phyloP scores from a whole-genome alignment of 2,113 vertebrate genomes.

The Sinocyclocheilus anophthalmus region DNA sequence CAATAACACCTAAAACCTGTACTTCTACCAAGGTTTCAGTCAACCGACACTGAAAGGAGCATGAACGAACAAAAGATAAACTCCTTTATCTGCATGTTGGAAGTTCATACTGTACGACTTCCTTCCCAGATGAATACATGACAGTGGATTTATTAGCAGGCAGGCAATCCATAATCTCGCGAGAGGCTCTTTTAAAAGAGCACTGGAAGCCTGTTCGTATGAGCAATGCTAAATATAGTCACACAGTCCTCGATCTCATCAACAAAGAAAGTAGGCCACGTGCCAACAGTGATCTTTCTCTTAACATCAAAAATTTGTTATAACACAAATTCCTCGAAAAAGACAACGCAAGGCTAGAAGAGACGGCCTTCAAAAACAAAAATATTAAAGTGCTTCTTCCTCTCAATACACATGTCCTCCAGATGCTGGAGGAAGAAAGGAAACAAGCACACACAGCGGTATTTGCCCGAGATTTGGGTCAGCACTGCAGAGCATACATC shows the following conservation, averaged over 20 bases:
- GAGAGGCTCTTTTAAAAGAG: background rate
- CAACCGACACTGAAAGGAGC: background rate
- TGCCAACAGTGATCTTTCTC: slow-evolving; percentile 67
- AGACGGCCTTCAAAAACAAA: slow-evolving; percentile 45
- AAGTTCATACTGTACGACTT: background rate
- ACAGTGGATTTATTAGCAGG: slow-evolving; percentile 9
- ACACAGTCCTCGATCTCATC: slow-evolving; percentile 69
- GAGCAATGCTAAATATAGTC: slow-evolving; percentile 69
- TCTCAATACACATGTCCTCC: slow-evolving; percentile 34
- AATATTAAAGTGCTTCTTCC: background rate
- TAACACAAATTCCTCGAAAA: slow-evolving; percentile 66
- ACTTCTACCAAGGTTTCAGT: background rate
- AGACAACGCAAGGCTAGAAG: slow-evolving; percentile 1
- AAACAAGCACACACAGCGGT: slow-evolving; percentile 22
- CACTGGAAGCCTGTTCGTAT: slow-evolving; percentile 25
- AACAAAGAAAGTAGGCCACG: slow-evolving; percentile 71
- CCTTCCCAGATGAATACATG: background rate
- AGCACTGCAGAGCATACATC: background rate
- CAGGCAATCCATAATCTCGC: background rate
- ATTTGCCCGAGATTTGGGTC: slow-evolving; percentile 34
- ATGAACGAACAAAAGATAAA: background rate
- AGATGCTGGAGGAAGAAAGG: slow-evolving; percentile 22
- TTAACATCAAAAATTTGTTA: slow-evolving; percentile 72
- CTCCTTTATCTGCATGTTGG: background rate
- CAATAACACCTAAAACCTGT: background rate